Base-by-base conservation (phyloP, 2,797 vertebrate genomes). In the Siniperca undulata region DNA sequence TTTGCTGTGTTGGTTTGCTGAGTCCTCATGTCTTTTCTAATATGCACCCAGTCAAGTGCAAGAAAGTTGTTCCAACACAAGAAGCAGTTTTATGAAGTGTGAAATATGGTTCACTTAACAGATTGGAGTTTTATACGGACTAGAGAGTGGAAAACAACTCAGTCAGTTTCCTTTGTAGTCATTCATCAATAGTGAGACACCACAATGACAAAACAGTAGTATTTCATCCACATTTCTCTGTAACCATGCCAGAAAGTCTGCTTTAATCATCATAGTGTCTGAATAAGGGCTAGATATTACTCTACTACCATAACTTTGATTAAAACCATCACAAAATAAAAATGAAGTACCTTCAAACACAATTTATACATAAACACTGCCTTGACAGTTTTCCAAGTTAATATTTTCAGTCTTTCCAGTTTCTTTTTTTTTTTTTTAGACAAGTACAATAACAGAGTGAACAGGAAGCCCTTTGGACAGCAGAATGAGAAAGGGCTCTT, bases 401-500 rank as follows among this genome's bases (percentile, higher is more conserved):
- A 48, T 55, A 42, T 61, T 78, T 61, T 66, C 2, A 13, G 5
- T n/a, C 36, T 59, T 27, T 62, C 40, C 20, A 30, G 30, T 30
- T 30, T 30, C 30, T 30, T 30, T 30, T 30, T 30, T 30, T 36
- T 36, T 27, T 58, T 86, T 78, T 76, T 53, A 44, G 65, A 55
- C 7, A 17, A 67, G 59, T 52, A 20, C 30, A 62, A 48, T 44
- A 16, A 76, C 34, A 14, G 10, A 7, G 55, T 68, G 46, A 70
- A 77, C 88, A 68, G 82, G 80, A 89, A 86, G 82, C 60, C 48
- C 1, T 4, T 66, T 59, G 74, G 61, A 86, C 20, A 56, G 67
- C 65, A 67, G 66, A 84, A 56, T 70, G 74, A 83, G 70, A 87
- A 79, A 80, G 34, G 0, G 8, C 56, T 81, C 74, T 44, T 73